A percentile compares a stretch with the other conserved stretches of the same genome.
These are phyloP conservation scores for Amphibalanus amphitrite DNA, from an alignment of 1,140 invertebrate species.

Conservation along the genomic window DNA sequence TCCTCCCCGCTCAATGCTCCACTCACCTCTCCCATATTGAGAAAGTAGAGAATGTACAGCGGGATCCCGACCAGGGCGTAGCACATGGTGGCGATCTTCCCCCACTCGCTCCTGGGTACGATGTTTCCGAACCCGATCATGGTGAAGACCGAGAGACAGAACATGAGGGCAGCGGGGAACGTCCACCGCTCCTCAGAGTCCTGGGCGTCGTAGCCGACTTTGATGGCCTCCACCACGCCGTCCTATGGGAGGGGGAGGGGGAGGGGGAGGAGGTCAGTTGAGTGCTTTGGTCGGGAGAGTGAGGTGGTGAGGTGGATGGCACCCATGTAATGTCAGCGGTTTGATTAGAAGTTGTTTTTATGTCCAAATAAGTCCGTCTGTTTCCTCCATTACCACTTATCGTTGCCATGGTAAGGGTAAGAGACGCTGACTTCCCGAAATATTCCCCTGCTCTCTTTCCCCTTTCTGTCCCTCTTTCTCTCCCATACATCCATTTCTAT, in stretches of 20 bases:
- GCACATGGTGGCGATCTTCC: conserved; percentile 76
- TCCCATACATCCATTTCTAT: no score
- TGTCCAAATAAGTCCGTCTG: no score
- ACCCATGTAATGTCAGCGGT: no score
- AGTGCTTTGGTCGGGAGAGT: no score
- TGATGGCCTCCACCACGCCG: conserved; percentile 43
- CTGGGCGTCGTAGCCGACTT: conserved; percentile 42
- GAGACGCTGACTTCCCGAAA: no score
- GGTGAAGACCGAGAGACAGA: conserved; percentile 66
- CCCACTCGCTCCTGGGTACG: conserved; percentile 73
- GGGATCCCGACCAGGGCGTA: conserved; percentile 93
- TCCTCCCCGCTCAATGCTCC: background rate
- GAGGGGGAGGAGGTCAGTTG: no score
- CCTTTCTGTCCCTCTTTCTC: no score
- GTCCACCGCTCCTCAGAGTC: conserved; percentile 40
- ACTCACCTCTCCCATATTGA: conserved; percentile 66
- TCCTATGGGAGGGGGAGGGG: conserved; percentile 29
- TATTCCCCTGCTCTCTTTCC: no score
- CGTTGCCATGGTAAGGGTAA: no score
- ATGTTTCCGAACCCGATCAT: conserved; percentile 94
- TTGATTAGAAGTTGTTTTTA: no score
- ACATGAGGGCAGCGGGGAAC: conserved; percentile 71
- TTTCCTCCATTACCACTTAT: no score
- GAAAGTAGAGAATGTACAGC: conserved; percentile 70
- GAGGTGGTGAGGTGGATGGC: no score